Base-by-base conservation (phyloP, 2,888 invertebrate species). In the Andrena praecox region DNA sequence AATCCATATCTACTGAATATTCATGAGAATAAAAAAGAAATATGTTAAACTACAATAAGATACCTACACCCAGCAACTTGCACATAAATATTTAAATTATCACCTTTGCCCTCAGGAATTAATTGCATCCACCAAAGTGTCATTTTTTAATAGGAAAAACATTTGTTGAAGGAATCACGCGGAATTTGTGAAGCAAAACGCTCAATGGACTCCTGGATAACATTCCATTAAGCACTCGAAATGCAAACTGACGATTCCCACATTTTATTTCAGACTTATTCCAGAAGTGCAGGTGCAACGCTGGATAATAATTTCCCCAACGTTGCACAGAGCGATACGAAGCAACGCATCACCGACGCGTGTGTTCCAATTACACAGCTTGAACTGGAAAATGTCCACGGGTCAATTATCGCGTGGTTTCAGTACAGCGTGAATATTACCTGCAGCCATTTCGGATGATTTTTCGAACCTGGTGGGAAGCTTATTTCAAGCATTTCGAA, bases 381-480 rank as follows among this genome's bases (percentile, higher is more conserved):
- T n/a, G 52, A 24, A 72, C 33, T 54, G n/a, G 50, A 35, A 72
- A 72, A 54, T 54, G 33, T 72, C 54, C 27, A 35, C 29, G 16
- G 64, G 54, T 72, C 63, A 54, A 54, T 64, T 63, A 72, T 64
- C 54, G 35, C 27, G 64, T 54, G 72, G 52, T 72, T 72, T 72
- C 52, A 6, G 62, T 33, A 24, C 42, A 62, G 27, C 31, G 50
- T 24, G 33, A 71, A 27, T 72, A 50, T 12, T 24, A 54, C n/a
- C 27, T 35, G 52, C 27, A 27, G 42, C 2, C 27, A 24, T 2
- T 33, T 33, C 12, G 12, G n/a, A n/a, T 54, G 2, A 7, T 33
- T 12, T 12, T 33, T 29, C 10, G 24, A 29, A 64, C 12, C 10
- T 16, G n/a, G 4, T 24, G 2, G 63, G 16, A 54, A 52, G 52